These are phyloP conservation scores for Melanitta fusca DNA, from an alignment of 2,797 vertebrate genomes.

Conservation along the genomic window DNA sequence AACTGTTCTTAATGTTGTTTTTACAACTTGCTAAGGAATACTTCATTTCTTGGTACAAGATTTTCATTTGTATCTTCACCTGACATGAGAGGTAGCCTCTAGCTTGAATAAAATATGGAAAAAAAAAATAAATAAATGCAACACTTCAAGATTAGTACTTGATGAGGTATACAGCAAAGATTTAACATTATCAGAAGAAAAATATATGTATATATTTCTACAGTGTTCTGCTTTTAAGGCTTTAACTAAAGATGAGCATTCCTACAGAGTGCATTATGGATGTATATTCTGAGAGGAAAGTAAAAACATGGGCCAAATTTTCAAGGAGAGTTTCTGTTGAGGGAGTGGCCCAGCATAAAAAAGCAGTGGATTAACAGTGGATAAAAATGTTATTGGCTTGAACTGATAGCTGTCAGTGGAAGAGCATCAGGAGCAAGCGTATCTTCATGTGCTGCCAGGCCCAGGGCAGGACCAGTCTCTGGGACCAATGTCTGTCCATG, in stretches of 20 bases:
- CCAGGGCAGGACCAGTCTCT: not conserved
- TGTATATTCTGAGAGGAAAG: not conserved
- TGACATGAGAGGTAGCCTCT: not conserved
- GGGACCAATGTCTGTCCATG: fast-evolving
- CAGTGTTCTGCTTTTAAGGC: not conserved
- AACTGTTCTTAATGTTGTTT: conserved; percentile 77
- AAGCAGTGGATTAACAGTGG: not conserved
- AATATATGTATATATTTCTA: not conserved
- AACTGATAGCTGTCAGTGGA: not conserved
- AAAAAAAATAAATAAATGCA: not conserved
- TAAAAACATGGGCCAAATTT: conserved; percentile 1
- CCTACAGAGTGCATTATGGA: not conserved
- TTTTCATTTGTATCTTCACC: conserved; percentile 19
- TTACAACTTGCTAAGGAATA: conserved; percentile 57
- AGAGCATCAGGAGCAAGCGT: not conserved
- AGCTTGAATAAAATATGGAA: not conserved
- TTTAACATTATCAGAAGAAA: not conserved
- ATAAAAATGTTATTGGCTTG: not conserved
- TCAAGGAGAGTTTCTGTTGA: not conserved
- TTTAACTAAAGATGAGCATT: not conserved
- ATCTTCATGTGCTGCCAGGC: not conserved
- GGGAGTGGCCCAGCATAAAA: not conserved
- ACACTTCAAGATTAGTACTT: not conserved
- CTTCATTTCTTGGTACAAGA: conserved; percentile 24
- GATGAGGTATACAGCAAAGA: not conserved